Evolutionary conservation across 2,888 invertebrate species (phyloP), one percentile per base, ranked within the genome.

Genomic region (Neocrepidodera transversa): DNA sequence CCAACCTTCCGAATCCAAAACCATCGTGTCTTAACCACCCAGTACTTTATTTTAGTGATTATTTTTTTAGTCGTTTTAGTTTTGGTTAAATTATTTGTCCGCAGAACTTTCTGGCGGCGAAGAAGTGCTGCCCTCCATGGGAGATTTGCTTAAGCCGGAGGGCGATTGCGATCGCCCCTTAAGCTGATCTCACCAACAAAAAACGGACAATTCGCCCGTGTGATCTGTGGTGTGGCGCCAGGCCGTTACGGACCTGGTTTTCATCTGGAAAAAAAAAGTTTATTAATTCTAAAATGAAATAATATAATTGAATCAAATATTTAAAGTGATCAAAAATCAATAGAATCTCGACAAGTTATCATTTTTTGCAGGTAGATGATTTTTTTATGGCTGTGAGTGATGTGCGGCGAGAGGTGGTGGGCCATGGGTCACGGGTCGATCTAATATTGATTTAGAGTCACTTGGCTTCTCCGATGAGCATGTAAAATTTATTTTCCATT

Each of bases 131-230:
- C 66, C 69, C 65, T 66, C 57, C 58, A 60, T 54, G 20, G 69
- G 56, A 18, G 68, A 52, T 62, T 64, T 63, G 50, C 64, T 66
- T 56, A 63, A 48, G 38, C 64, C 58, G 40, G 69, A 65, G 75
- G 76, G 75, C 75, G 75, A 73, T 52, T 65, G 61, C 17, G 75
- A 70, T 61, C 77, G 76, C 76, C 78, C 79, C 67, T 67, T 68
- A 56, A 76, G 74, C 76, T 74, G 74, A 71, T 78, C 78, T 90
- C 90, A 91, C 90, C 91, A 91, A 81, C 90, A 90, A 82, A 88
- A 90, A 63, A 91, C 90, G 72, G 90, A 89, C 68, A 90, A 83
- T 81, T 90, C 90, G 48, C 89, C 89, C 70, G 87, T 86, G 77
- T 88, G 86, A 69, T 86, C 86, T 62, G 83, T 85, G 68, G 86